phyloP scores from a whole-genome alignment of 1,140 invertebrate species.

The Calliphora vicina region DNA sequence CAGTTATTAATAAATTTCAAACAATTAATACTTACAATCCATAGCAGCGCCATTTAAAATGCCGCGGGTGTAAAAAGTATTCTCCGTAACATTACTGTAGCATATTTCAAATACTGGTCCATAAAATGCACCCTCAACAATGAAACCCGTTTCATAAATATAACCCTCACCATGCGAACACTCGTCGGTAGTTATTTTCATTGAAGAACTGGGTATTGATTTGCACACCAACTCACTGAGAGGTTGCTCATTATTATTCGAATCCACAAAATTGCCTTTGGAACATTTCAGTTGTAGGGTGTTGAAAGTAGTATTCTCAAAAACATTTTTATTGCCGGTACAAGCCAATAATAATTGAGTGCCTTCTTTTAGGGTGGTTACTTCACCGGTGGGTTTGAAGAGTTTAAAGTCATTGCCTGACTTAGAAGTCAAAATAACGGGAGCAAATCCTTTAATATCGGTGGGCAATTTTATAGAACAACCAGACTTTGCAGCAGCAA shows the following conservation, averaged over 20 bases:
- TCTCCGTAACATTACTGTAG: constrained; percentile 50
- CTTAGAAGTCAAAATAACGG: not conserved
- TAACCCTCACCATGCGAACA: constrained; percentile 22
- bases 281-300: constrained; percentile 8
- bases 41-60: constrained; percentile 37
- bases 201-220: not conserved
- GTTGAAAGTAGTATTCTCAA: not conserved
- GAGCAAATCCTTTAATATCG: constrained; percentile 20
- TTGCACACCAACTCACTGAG: constrained; percentile 21
- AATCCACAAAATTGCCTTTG: not conserved
- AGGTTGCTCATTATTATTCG: not conserved
- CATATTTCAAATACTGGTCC: constrained; percentile 32
- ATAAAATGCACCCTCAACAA: not conserved
- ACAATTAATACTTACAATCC: constrained; percentile 21
- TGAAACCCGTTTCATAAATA: constrained; percentile 31
- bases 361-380: not conserved
- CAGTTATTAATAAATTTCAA: no score
- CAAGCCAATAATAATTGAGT: not conserved
- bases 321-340: constrained; percentile 9
- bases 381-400: constrained; percentile 28
- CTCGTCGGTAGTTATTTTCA: not conserved
- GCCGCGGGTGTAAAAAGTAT: constrained; percentile 47
- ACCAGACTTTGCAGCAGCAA: not conserved
- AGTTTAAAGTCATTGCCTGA: not conserved
- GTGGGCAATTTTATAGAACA: constrained; percentile 21